Conservation (phyloP, 1,140 invertebrate species). For the Saxidomus purpurata region DNA sequence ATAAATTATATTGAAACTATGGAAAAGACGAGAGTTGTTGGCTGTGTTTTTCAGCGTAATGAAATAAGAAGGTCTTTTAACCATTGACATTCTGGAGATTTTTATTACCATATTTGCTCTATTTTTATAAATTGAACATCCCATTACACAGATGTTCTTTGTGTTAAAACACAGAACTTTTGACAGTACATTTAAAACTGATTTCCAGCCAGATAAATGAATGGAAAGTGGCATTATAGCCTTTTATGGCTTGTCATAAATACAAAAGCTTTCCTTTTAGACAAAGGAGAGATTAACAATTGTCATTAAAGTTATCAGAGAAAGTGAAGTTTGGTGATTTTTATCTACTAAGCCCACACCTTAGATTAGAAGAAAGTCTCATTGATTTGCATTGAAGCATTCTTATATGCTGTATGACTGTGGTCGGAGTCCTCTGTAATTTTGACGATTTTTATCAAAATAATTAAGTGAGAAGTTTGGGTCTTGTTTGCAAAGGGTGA, state of each 20-base stretch:
- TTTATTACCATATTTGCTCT: too few species aligned
- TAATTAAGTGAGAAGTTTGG: slow-evolving; percentile 47
- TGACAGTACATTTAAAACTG: background rate
- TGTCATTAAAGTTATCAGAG: slow-evolving; percentile 6
- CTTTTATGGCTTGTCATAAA: slow-evolving; percentile 23
- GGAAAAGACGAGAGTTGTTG: too few species aligned
- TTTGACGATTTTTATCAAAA: slow-evolving; percentile 50
- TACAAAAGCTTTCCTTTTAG: background rate
- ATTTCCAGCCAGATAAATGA: background rate
- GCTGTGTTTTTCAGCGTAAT: too few species aligned
- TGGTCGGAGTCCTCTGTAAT: slow-evolving; percentile 28
- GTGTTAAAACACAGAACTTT: background rate
- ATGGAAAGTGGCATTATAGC: background rate
- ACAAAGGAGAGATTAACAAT: slow-evolving; percentile 14
- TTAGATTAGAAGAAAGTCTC: slow-evolving; percentile 1
- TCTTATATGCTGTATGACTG: background rate
- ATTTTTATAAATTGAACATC: too few species aligned
- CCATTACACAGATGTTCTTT: background rate
- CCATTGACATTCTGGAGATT: too few species aligned
- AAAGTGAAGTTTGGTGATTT: slow-evolving; percentile 31
- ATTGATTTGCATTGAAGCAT: slow-evolving; percentile 5
- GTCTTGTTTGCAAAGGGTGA: slow-evolving; percentile 11
- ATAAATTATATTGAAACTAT: too few species aligned
- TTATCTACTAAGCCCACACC: background rate
- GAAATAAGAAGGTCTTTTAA: too few species aligned